Conservation (phyloP, 2,888 invertebrate genomes). For the Chrysodeixis includens region DNA sequence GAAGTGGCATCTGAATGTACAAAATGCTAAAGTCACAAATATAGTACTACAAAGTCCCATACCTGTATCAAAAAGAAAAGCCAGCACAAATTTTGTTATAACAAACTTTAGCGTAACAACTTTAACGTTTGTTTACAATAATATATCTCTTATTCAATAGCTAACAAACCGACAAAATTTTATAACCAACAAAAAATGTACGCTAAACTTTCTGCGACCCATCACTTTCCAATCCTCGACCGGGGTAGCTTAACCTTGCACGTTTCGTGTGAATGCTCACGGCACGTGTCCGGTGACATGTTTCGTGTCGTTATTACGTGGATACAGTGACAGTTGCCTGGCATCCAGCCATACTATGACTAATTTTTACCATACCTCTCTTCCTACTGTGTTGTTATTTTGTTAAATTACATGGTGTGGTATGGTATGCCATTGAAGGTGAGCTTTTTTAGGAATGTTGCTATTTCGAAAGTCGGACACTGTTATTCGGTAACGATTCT, state of each 20-base stretch:
- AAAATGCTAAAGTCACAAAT: too few relatives aligned
- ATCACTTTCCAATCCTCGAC: not conserved
- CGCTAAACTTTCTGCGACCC: not conserved
- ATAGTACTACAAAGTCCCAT: too few relatives aligned
- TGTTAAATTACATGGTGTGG: not conserved
- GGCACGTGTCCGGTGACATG: conserved; percentile 21
- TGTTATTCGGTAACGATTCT: too few relatives aligned
- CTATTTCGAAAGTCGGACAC: not conserved
- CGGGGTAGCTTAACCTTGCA: conserved; percentile 20
- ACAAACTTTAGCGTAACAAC: not conserved
- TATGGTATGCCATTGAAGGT: not conserved
- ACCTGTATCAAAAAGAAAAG: too few relatives aligned
- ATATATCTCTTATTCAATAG: not conserved
- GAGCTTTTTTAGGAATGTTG: not conserved
- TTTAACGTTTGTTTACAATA: not conserved
- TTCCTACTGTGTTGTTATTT: conserved; percentile 22
- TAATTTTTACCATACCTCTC: conserved; percentile 27
- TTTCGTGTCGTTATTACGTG: conserved; percentile 23
- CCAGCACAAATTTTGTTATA: too few relatives aligned
- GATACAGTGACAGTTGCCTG: conserved; percentile 27
- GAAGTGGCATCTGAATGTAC: too few relatives aligned
- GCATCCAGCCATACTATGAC: conserved; percentile 30
- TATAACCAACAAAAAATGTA: not conserved
- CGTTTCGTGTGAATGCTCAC: conserved; percentile 5
- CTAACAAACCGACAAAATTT: not conserved